Evolutionary conservation across 2,113 vertebrate species (phyloP).

Genomic region (Dasyurus viverrinus): DNA sequence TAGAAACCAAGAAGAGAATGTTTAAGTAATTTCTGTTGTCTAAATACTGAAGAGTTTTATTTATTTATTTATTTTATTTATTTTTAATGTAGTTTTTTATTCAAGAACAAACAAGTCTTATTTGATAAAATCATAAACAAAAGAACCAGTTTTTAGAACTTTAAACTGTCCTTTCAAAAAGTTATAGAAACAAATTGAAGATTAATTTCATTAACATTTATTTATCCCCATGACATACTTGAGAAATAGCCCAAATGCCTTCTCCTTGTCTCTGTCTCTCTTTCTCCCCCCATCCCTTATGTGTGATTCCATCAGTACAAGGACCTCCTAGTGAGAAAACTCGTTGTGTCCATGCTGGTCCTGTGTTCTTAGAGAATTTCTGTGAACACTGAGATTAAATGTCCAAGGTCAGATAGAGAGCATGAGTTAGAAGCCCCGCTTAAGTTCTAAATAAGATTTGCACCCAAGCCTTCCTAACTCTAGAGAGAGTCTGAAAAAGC

Average conservation of each 20-base stretch:
- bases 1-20: not conserved
- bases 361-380: not conserved
- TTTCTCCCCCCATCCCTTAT: not conserved
- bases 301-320: not conserved
- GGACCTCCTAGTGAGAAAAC: not conserved
- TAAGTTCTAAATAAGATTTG: not conserved
- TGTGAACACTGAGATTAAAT: not conserved
- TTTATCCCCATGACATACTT: conserved; percentile 36
- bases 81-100: conserved; percentile 32
- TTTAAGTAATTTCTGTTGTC: conserved; percentile 19
- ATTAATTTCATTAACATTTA: not conserved
- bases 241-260: conserved; percentile 21
- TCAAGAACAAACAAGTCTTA: conserved; percentile 33
- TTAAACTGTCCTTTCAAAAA: conserved; percentile 12
- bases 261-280: not conserved
- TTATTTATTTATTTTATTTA: no score
- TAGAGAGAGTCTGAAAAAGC: not conserved
- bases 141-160: conserved; percentile 21
- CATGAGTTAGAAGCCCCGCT: not conserved
- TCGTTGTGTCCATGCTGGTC: not conserved
- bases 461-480: not conserved
- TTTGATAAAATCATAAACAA: not conserved
- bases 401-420: not conserved
- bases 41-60: conserved; percentile 23
- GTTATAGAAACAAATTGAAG: conserved; percentile 27